Evolutionary conservation across 2,888 invertebrate genomes (phyloP), one percentile per base, ranked within the genome.

Genomic region (Orchestes rusci): DNA sequence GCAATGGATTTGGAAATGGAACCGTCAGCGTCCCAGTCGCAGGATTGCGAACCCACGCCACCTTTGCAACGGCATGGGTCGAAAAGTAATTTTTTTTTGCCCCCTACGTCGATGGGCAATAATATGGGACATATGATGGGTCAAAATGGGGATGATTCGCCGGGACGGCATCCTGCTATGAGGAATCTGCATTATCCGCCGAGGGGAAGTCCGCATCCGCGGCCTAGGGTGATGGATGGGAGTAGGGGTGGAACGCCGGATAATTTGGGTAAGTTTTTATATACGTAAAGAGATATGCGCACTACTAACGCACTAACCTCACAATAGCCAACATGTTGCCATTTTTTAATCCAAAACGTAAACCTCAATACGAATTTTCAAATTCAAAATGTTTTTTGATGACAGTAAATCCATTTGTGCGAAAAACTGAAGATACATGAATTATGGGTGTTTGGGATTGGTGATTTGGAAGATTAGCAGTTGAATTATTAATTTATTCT

Each of bases 41-140:
- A 88, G 58, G 92, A 92, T 75, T 92, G 91, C 70, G 91, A 92
- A 69, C 90, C 92, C 5, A 91, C 92, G 56, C 92, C 91, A 35
- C 81, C 84, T 8, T 70, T 87, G 54, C 88, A 89, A 70, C 77
- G 91, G 57, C 84, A 84, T 61, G 89, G 89, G 59, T 90, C 90
- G 45, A 84, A 83, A 59, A 84, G 80, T 58, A 91, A 90, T 70
- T 83, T 92, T 72, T 91, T 90, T 74, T 78, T 86, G 66, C 86
- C 87, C 48, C 80, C 83, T 47, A 35, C 46, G 5, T 39, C 45
- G 12, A 45, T 45, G 41, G 43, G 28, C 16, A 29, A 28, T 16
- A 71, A 76, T 2, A 17, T 32, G n/a, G 36, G 43, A 13, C 19
- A 4, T 10, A 45, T 57, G 41, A 40, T 50, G 7, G 54, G 57